Evolutionary conservation across 2,888 invertebrate genomes (phyloP), one percentile per base, ranked within the genome.

Genomic region (Atethmia centrago): DNA sequence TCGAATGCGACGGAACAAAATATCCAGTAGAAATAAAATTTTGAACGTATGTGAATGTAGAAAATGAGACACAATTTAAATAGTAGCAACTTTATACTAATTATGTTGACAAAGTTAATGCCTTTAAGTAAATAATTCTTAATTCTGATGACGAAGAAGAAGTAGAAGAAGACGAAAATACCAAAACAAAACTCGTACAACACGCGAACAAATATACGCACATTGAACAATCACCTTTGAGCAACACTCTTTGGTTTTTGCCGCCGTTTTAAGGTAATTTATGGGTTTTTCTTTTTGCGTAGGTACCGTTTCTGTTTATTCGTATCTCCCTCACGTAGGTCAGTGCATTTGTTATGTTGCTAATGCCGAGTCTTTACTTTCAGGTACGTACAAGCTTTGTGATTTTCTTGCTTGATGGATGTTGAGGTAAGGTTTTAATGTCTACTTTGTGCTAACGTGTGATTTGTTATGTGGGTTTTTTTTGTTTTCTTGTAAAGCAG

Each of bases 211-310:
- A 78, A 74, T 61, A 58, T 66, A 85, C 81, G 85, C 71, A 36
- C 61, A 87, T 64, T 89, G 84, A 83, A 84, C 88, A 83, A 87
- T 79, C 49, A 79, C 88, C 93, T 87, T 90, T 90, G 90, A 83
- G 81, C 76, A 80, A 83, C 85, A 85, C 85, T 85, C 84, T 86
- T 84, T 84, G 88, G 90, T 94, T 94, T 94, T 95, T 93, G 93
- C 90, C 83, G 80, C 87, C 90, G 91, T 92, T 94, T 94, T 92
- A 93, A 93, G 91, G 88, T 93, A 93, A 95, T 95, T 94, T 95
- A 95, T 95, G 89, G 89, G 94, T 90, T 93, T 91, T 91, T 92
- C 92, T 94, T 94, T 93, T 93, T 90, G 88, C 86, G 82, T 64
- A n/a, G 5, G 31, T 81, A 84, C 88, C 87, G 87, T 88, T 89